phyloP scores from a whole-genome alignment of 2,113 vertebrate species.

The Orthonyx spaldingii region DNA sequence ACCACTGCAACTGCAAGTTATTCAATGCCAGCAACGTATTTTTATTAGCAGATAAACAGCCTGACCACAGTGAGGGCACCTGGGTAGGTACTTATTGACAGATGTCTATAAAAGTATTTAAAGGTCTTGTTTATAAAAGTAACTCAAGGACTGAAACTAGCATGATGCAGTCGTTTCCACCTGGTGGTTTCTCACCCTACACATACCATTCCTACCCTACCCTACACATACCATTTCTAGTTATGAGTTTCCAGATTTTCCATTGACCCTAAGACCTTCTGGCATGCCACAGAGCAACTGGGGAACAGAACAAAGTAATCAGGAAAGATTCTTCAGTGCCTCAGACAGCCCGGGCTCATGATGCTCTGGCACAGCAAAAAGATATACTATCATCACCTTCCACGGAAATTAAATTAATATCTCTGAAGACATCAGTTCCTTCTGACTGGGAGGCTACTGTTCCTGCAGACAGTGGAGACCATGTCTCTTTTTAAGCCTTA shows the following conservation, averaged over 20 bases:
- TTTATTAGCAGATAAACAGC: background rate
- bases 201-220: rapidly evolving
- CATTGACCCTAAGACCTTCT: background rate
- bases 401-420: background rate
- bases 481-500: background rate
- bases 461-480: rapidly evolving
- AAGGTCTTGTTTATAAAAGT: background rate
- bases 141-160: background rate
- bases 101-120: background rate
- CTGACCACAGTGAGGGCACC: background rate
- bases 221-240: background rate
- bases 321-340: background rate
- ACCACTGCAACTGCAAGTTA: background rate
- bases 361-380: background rate
- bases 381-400: background rate
- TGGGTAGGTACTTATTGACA: rapidly evolving
- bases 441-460: background rate
- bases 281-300: background rate
- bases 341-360: rapidly evolving
- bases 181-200: background rate
- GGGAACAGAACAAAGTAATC: rapidly evolving
- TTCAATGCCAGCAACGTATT: background rate
- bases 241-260: background rate
- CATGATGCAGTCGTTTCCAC: background rate
- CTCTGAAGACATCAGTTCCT: background rate